Conservation (phyloP, 2,888 invertebrate genomes). For the Macrostomum cliftonense region DNA sequence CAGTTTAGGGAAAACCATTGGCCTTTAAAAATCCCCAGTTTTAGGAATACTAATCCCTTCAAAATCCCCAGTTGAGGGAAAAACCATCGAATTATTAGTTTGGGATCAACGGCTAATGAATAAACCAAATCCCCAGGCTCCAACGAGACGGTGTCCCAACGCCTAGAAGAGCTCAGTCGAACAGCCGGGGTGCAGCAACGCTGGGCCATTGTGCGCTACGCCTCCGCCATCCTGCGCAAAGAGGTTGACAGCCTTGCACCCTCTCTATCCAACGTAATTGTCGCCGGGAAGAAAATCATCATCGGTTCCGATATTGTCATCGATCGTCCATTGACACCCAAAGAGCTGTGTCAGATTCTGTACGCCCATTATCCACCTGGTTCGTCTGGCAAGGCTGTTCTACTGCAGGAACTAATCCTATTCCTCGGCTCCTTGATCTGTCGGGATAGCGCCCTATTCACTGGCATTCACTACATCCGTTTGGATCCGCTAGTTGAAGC, state of each 20-base stretch:
- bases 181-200: neutral
- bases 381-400: slow-evolving; percentile 71
- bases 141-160: too few species aligned
- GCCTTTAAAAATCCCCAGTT: too few species aligned
- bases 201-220: slow-evolving; percentile 67
- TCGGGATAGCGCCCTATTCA: slow-evolving; percentile 77
- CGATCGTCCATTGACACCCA: slow-evolving; percentile 88
- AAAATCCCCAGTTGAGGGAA: too few species aligned
- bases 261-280: slow-evolving; percentile 85
- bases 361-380: slow-evolving; percentile 49
- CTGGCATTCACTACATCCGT: slow-evolving; percentile 53
- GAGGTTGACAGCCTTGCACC: slow-evolving; percentile 94
- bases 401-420: slow-evolving; percentile 77
- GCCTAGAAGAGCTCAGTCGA: too few species aligned
- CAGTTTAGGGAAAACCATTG: too few species aligned
- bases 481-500: too few species aligned
- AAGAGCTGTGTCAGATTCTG: slow-evolving; percentile 75
- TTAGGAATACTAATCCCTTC: too few species aligned
- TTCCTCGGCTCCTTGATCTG: slow-evolving; percentile 81
- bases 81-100: too few species aligned
- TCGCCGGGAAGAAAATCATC: slow-evolving; percentile 87
- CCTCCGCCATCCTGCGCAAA: slow-evolving; percentile 74
- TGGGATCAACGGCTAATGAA: too few species aligned
- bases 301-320: slow-evolving; percentile 77
- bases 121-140: too few species aligned